Base-by-base conservation (phyloP, 2,888 invertebrate species). In the Lasioglossum zephyrum region DNA sequence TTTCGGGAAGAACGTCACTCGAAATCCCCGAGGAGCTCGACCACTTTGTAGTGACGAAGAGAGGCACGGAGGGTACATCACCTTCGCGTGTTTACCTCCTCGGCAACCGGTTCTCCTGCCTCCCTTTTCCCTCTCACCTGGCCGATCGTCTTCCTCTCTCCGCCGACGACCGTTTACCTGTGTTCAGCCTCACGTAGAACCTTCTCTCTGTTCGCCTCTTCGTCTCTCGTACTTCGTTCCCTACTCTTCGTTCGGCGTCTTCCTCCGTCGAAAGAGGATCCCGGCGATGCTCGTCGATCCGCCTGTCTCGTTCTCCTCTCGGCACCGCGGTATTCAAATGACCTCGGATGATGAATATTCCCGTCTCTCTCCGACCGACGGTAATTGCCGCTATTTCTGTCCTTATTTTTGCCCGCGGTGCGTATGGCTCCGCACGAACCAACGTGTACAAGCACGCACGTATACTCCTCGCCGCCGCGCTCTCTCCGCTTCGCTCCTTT, bases 31-130 rank as follows among this genome's bases (percentile, higher is more conserved):
- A 85, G 87, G 84, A 91, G 85, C 77, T 90, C 81, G 88, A 87
- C 90, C 88, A 90, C 91, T 88, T 91, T 87, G 91, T 88, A 89
- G 84, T 83, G 89, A 89, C 85, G 92, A 88, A 85, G 86, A 89
- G 84, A 85, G 88, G 87, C 90, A 90, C 91, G 90, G 87, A 92
- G 88, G 91, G 92, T 93, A 94, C 94, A 94, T 94, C 94, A 93
- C 92, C 93, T 93, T 93, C 90, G 94, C 93, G 93, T 94, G 94
- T 94, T 94, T 94, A 94, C 94, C 92, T 94, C 94, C 91, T 91
- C 89, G 91, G 90, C 88, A 92, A 94, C 94, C 94, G 94, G 94
- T 94, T 85, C 60, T 72, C 78, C 41, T 92, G 87, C 84, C 77
- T 70, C 82, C 88, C 86, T 76, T 86, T 83, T 87, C 80, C 77